phyloP scores from a whole-genome alignment of 1,140 invertebrate genomes.

The Brevipalpus yothersi region DNA sequence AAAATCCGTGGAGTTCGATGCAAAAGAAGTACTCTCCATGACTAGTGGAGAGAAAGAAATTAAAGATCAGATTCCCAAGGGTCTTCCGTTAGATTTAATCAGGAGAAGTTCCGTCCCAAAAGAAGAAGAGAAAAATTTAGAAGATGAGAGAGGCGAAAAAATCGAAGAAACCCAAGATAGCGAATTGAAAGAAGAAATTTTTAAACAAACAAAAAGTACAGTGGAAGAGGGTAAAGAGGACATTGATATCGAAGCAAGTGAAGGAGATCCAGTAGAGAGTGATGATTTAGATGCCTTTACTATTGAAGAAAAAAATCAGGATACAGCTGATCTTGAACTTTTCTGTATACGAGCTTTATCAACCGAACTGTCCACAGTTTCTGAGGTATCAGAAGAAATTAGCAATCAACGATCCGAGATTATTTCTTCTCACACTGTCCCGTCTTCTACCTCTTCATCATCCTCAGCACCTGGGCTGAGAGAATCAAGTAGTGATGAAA shows the following conservation, averaged over 20 bases:
- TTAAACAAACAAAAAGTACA: background rate
- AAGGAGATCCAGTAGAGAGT: background rate
- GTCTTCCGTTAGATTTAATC: background rate
- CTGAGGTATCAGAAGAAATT: slow-evolving; percentile 15
- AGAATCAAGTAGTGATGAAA: background rate
- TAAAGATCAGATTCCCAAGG: background rate
- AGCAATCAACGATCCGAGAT: slow-evolving; percentile 4
- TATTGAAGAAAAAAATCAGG: background rate
- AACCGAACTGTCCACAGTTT: slow-evolving; percentile 14
- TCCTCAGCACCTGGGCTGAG: background rate
- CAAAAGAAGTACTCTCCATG: too few species aligned
- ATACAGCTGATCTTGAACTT: background rate
- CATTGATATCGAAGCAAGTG: background rate
- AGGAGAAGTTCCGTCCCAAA: background rate
- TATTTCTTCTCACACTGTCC: too few species aligned
- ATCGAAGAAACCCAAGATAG: background rate
- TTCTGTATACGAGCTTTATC: slow-evolving; percentile 1
- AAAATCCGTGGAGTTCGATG: too few species aligned
- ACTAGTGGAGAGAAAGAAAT: too few species aligned
- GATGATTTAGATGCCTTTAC: background rate
- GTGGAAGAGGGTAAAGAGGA: background rate
- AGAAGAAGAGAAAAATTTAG: background rate
- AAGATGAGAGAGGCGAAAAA: background rate
- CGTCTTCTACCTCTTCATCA: background rate
- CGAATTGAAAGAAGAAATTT: background rate